These are phyloP conservation scores for Aegithalos caudatus DNA, from an alignment of 2,113 vertebrate genomes.

Conservation along the genomic window DNA sequence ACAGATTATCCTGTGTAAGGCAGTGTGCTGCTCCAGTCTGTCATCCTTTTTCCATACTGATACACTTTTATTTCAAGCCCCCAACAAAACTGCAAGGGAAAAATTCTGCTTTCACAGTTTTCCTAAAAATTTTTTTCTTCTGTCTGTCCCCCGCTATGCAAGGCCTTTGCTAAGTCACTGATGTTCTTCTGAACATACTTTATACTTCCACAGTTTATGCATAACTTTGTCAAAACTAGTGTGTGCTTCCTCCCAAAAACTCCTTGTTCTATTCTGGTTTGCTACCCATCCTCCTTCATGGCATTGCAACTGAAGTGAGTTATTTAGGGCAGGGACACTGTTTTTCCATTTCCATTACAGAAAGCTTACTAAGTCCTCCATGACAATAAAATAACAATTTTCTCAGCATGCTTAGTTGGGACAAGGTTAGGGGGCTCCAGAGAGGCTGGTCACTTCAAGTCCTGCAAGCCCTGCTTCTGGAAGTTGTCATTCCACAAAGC, in stretches of 20 bases:
- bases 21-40: neutral
- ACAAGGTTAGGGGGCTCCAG: neutral
- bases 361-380: neutral
- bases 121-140: neutral
- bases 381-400: neutral
- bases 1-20: neutral
- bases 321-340: neutral
- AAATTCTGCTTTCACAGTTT: neutral
- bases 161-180: neutral
- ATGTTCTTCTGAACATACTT: neutral
- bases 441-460: neutral
- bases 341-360: neutral
- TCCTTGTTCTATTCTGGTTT: neutral
- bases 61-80: neutral
- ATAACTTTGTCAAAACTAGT: neutral
- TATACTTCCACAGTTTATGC: neutral
- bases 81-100: neutral
- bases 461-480: neutral
- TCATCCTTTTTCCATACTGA: neutral
- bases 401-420: neutral
- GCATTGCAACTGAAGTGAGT: neutral
- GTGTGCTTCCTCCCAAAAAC: neutral
- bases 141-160: neutral
- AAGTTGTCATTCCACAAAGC: neutral
- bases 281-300: neutral